Conservation (phyloP, 1,140 invertebrate species). For the Callitettix versicolor region DNA sequence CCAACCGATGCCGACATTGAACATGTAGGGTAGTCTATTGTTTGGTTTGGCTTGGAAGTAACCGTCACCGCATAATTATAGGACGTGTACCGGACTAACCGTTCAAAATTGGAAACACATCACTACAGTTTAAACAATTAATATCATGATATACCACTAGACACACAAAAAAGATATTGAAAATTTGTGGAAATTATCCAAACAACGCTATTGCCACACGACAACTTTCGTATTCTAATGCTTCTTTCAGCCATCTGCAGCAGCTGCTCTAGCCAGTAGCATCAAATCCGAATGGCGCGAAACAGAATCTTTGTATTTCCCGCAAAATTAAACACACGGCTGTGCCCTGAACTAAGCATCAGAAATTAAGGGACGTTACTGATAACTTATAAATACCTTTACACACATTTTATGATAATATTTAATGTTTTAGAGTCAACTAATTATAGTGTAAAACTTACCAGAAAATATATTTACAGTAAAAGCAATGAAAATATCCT, state of each 20-base stretch:
- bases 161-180: too few species aligned
- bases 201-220: neutral
- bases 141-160: neutral
- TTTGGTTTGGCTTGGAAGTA: slow-evolving; percentile 7
- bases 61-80: slow-evolving; percentile 13
- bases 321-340: slow-evolving; percentile 10
- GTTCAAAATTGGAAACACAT: neutral
- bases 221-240: slow-evolving; percentile 3
- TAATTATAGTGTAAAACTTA: too few species aligned
- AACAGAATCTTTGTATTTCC: slow-evolving; percentile 13
- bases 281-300: slow-evolving; percentile 13
- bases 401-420: too few species aligned
- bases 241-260: slow-evolving; percentile 12
- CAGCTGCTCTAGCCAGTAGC: neutral
- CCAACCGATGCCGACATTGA: slow-evolving; percentile 11
- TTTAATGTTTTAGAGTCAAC: too few species aligned
- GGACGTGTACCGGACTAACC: neutral
- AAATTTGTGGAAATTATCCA: neutral
- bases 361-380: too few species aligned
- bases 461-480: too few species aligned
- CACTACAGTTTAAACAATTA: neutral
- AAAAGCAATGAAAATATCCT: too few species aligned
- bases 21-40: slow-evolving; percentile 12
- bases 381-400: too few species aligned
- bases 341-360: slow-evolving; percentile 5